Evolutionary conservation across 1,140 invertebrate genomes (phyloP).

Genomic region (Scaptodrosophila lebanonensis): DNA sequence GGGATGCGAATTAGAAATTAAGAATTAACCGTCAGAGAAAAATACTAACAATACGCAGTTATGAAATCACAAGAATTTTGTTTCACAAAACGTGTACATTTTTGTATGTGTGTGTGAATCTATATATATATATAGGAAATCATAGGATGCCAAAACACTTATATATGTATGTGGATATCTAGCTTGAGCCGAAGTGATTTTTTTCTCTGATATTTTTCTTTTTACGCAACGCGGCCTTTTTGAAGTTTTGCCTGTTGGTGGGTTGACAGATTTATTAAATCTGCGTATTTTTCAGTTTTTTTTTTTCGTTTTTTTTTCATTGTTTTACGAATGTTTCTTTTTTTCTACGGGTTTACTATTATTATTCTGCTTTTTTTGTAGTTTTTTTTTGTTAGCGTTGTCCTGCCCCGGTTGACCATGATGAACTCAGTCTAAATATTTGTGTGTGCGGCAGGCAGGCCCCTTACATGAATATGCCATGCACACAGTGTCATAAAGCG

Average conservation of each 20-base stretch:
- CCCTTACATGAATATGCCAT: conserved; percentile 63
- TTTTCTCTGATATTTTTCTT: conserved; percentile 16
- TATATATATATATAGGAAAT: conserved; percentile 55
- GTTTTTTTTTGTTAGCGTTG: not conserved
- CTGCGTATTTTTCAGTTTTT: not conserved
- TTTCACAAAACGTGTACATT: conserved; percentile 56
- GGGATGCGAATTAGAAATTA: too few species aligned
- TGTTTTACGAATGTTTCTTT: conserved; percentile 4
- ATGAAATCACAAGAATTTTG: conserved; percentile 67
- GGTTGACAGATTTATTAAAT: conserved; percentile 28
- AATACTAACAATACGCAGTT: conserved; percentile 53
- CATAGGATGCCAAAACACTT: conserved; percentile 39
- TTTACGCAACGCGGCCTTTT: conserved; percentile 24
- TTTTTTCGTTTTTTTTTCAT: conserved; percentile 1
- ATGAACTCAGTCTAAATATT: conserved; percentile 19
- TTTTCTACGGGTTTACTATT: too few species aligned
- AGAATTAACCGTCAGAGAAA: too few species aligned
- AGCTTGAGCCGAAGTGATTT: conserved; percentile 35
- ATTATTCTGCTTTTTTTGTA: too few species aligned
- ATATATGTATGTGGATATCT: conserved; percentile 18
- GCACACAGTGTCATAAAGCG: conserved; percentile 77
- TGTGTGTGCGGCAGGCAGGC: not conserved
- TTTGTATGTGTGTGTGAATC: too few species aligned
- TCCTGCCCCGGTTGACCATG: not conserved
- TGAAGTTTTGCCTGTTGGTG: conserved; percentile 21